Evolutionary conservation across 2,888 invertebrate genomes (phyloP).

Genomic region (Tetranychus truncatus): DNA sequence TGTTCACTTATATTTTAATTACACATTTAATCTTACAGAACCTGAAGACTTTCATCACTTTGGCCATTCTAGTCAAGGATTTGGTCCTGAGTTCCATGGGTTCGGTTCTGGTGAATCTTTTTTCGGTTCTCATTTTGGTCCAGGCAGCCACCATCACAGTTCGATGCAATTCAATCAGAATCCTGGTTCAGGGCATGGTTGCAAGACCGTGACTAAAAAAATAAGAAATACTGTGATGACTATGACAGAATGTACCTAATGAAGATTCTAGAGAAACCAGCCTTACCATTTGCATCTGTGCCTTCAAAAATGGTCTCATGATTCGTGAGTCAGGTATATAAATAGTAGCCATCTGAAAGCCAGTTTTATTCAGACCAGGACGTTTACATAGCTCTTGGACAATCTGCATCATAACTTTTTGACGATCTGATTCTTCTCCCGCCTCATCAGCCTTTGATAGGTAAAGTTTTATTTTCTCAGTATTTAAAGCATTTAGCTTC

Average conservation of each 20-base stretch:
- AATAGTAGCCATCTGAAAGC: conserved; percentile 43
- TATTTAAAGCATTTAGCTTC: conserved; percentile 37
- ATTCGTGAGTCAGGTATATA: conserved; percentile 34
- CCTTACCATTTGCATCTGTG: not conserved
- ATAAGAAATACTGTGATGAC: conserved; percentile 32
- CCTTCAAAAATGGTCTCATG: not conserved
- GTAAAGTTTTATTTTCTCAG: conserved; percentile 40
- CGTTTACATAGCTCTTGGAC: conserved; percentile 42
- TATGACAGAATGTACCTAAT: conserved; percentile 32
- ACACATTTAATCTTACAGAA: conserved; percentile 23
- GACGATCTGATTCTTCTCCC: conserved; percentile 40
- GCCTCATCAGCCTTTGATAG: conserved; percentile 43
- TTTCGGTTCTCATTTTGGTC: conserved; percentile 28
- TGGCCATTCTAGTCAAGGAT: conserved; percentile 25
- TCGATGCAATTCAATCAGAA: conserved; percentile 15
- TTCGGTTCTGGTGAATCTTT: conserved; percentile 31
- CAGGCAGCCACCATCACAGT: conserved; percentile 17
- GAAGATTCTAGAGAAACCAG: not conserved
- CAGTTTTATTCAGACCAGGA: conserved; percentile 40
- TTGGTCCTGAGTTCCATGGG: conserved; percentile 24
- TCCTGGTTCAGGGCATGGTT: conserved; percentile 22
- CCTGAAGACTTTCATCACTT: conserved; percentile 25
- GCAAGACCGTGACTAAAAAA: conserved; percentile 31
- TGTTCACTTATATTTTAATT: not conserved
- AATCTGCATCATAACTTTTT: conserved; percentile 43